Evolutionary conservation across 2,113 vertebrate genomes (phyloP).

Genomic region (Centrocercus urophasianus): DNA sequence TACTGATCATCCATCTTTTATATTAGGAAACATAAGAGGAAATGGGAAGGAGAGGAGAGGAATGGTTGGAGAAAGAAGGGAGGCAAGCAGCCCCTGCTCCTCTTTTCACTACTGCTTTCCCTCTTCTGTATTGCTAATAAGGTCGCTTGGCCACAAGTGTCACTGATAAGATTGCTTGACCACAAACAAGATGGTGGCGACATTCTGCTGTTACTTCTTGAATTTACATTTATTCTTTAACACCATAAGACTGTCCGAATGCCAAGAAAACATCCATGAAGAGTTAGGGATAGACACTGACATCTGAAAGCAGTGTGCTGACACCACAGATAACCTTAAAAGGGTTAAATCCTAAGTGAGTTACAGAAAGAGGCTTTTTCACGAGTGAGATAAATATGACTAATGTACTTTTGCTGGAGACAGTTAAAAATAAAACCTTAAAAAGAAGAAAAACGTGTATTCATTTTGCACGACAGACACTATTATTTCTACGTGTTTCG

Average conservation of each 20-base stretch:
- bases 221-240: not conserved
- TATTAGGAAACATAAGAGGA: not conserved
- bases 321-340: not conserved
- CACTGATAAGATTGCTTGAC: not conserved
- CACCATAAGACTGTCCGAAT: not conserved
- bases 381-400: slow-evolving; percentile 54
- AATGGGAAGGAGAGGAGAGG: not conserved
- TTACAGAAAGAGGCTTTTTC: slow-evolving; percentile 32
- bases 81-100: not conserved
- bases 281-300: not conserved
- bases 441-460: slow-evolving; percentile 50
- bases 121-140: rapidly evolving
- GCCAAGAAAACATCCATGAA: not conserved
- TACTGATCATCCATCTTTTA: slow-evolving; percentile 7
- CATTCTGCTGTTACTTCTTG: not conserved
- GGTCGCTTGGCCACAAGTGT: not conserved
- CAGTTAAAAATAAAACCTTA: slow-evolving; percentile 67
- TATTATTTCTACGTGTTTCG: slow-evolving; percentile 63
- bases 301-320: not conserved
- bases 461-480: slow-evolving; percentile 50
- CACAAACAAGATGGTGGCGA: not conserved
- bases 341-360: slow-evolving; percentile 17
- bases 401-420: slow-evolving; percentile 64
- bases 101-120: not conserved
- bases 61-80: not conserved